Evolutionary conservation across 2,888 invertebrate genomes (phyloP).

Genomic region (Acanthosepion esculentum): DNA sequence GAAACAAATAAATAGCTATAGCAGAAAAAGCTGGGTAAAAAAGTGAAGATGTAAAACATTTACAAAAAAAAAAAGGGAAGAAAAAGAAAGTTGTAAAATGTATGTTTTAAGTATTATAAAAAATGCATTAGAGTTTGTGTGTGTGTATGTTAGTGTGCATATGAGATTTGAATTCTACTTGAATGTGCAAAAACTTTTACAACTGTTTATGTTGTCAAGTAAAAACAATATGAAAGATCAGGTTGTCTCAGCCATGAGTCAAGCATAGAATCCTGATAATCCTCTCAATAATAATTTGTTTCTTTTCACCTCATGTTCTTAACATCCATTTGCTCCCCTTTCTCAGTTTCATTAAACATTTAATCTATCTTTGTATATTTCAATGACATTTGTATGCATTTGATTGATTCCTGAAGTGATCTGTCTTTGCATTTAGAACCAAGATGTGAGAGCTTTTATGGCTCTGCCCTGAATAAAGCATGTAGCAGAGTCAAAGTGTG

Average conservation of each 20-base stretch:
- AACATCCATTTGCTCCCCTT: background rate
- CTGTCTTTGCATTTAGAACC: background rate
- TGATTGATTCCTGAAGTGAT: background rate
- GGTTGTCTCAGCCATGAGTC: background rate
- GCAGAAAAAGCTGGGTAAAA: background rate
- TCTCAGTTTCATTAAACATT: too few species aligned
- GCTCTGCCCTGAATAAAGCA: background rate
- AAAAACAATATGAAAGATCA: background rate
- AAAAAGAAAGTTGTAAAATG: background rate
- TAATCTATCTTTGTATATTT: too few species aligned
- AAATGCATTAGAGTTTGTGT: too few species aligned
- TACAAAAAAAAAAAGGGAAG: background rate
- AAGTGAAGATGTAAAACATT: background rate
- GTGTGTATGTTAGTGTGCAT: background rate
- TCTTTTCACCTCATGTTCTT: background rate
- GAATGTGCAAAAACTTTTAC: background rate
- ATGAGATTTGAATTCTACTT: background rate
- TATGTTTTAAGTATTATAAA: background rate
- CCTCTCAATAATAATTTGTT: background rate
- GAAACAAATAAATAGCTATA: background rate
- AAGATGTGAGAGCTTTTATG: background rate
- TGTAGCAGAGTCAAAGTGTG: slow-evolving; percentile 2
- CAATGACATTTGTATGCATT: background rate
- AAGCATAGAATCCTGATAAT: background rate
- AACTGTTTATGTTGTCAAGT: slow-evolving; percentile 5